A percentile compares a stretch with the other conserved stretches of the same genome.
Conservation (phyloP, 2,113 vertebrate species). For the Tapirus terrestris region DNA sequence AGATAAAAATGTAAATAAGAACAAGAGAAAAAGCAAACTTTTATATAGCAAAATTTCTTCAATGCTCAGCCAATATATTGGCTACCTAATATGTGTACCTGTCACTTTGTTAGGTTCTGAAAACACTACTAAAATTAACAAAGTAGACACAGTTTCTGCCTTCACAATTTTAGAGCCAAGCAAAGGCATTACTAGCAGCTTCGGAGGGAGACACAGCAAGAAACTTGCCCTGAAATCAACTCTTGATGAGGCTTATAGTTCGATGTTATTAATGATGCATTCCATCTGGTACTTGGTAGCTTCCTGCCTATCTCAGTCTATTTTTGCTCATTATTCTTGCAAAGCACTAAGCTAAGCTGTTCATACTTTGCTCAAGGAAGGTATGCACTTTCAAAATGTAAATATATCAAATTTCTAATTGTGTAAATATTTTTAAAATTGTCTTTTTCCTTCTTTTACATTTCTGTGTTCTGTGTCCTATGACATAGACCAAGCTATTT, state of each 20-base stretch:
- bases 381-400: constrained; percentile 2
- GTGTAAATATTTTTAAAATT: not conserved
- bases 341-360: not conserved
- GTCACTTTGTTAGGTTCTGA: not conserved
- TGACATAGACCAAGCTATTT: not conserved
- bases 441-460: not conserved
- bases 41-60: not conserved
- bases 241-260: constrained; percentile 19
- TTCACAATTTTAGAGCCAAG: not conserved
- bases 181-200: constrained; percentile 38
- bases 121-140: constrained; percentile 1
- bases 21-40: not conserved
- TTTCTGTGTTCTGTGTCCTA: not conserved
- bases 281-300: constrained; percentile 69
- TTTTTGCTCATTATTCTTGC: constrained; percentile 53
- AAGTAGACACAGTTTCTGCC: not conserved
- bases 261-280: constrained; percentile 43
- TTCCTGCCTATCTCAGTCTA: constrained; percentile 61
- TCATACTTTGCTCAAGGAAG: not conserved
- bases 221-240: constrained; percentile 70
- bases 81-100: not conserved
- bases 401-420: not conserved
- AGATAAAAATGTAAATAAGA: not conserved
- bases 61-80: not conserved
- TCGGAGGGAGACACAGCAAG: constrained; percentile 19